Evolutionary conservation across 2,113 vertebrate genomes (phyloP), one percentile per base, ranked within the genome.

Genomic region (Phylloscopus trochilus): DNA sequence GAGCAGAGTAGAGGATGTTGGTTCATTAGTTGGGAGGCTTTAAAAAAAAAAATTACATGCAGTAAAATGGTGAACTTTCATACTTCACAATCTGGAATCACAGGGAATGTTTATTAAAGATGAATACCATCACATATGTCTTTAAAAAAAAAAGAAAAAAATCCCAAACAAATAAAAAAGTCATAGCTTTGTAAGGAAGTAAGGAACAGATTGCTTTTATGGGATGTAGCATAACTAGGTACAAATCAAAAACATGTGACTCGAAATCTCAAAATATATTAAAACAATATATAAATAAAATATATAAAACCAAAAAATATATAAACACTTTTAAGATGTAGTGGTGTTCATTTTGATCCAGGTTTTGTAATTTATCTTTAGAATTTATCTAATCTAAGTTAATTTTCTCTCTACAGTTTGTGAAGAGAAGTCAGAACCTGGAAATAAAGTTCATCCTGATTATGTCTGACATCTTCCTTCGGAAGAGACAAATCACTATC

Each of bases 391-490:
- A 68, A 6, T 85, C 53, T n/a, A 87, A 91, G 35, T 87, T 79
- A 7, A 73, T 85, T 83, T 75, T 79, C 13, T 85, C 7, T 82
- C 21, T n/a, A 15, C 5, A 37, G 5, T 66, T 87, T 85, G 37
- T 85, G 53, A 95, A 87, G 62, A 81, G 82, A 95, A 76, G 63
- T 80, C 80, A 90, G 60, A 91, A 85, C 22, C 58, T 79, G 31
- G 31, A 88, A 95, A 64, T 74, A 72, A 75, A 31, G 46, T 91
- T 94, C 53, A 85, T 66, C 49, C 62, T 93, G 78, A 94, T 94
- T 90, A 77, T 73, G 55, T 59, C 55, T 83, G 75, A 80, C 90
- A 73, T 86, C 55, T 96, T 87, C 43, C 64, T 81, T 62, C 43
- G n/a, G 72, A 90, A 90, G 18, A 75, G 46, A 86, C 37, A 92